These are phyloP conservation scores for Cyanocitta stelleri DNA, from an alignment of 2,113 vertebrate genomes.

Conservation along the genomic window DNA sequence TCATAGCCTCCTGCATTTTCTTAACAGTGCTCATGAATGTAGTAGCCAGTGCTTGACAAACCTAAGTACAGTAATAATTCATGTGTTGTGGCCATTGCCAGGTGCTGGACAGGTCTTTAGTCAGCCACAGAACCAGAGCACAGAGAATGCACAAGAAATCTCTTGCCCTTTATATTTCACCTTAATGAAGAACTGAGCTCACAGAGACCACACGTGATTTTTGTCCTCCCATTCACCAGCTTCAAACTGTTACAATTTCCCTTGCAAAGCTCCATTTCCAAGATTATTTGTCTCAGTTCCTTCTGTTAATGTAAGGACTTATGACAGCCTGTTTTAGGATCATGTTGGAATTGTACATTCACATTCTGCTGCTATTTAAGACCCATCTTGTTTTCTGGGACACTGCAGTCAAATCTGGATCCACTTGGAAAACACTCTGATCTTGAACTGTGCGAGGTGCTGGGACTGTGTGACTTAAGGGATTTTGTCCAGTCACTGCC, in stretches of 20 bases:
- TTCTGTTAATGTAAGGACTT: neutral
- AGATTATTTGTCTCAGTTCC: neutral
- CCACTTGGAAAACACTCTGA: slow-evolving; percentile 59
- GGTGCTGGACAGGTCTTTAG: neutral
- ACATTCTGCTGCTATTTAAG: slow-evolving; percentile 27
- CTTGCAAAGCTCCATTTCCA: neutral
- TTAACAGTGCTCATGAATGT: neutral
- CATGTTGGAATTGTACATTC: neutral
- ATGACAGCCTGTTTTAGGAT: neutral
- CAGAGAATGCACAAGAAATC: neutral
- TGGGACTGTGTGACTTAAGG: slow-evolving; percentile 67
- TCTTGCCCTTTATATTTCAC: neutral
- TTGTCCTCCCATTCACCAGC: neutral
- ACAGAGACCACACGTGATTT: neutral
- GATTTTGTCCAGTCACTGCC: slow-evolving; percentile 63
- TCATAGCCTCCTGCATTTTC: neutral
- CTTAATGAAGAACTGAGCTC: neutral
- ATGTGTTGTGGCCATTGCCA: neutral
- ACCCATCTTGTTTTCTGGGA: slow-evolving; percentile 68
- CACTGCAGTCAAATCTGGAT: slow-evolving; percentile 66
- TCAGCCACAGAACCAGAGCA: neutral
- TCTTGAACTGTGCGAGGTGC: slow-evolving; percentile 59
- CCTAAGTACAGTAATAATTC: neutral
- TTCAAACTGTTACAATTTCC: neutral
- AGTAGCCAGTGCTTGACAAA: neutral